These are phyloP conservation scores for Amazona guildingii DNA, from an alignment of 2,113 vertebrate genomes.

Conservation along the genomic window DNA sequence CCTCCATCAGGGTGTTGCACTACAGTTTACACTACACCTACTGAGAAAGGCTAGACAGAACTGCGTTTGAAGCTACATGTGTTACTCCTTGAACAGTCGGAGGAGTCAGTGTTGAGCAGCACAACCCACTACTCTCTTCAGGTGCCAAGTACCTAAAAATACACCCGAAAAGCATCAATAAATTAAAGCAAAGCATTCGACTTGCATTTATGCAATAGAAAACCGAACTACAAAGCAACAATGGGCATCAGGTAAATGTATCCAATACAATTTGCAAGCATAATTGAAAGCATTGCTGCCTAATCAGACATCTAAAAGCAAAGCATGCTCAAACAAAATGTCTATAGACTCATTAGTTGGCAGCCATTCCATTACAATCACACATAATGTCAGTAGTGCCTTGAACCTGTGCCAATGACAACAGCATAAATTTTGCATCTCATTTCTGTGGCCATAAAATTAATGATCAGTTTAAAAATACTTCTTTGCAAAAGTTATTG, in stretches of 20 bases:
- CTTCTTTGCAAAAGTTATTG: conserved; percentile 84
- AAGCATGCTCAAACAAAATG: conserved; percentile 80
- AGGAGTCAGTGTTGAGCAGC: conserved; percentile 74
- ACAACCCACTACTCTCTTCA: conserved; percentile 35
- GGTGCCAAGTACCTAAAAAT: conserved; percentile 63
- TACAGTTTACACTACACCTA: background rate
- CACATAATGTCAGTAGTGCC: conserved; percentile 80
- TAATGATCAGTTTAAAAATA: conserved; percentile 88
- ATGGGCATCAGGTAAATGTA: conserved; percentile 77
- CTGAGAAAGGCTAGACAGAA: background rate
- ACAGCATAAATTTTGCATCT: conserved; percentile 87
- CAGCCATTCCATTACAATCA: conserved; percentile 83
- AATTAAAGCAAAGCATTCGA: conserved; percentile 73
- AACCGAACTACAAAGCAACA: conserved; percentile 74
- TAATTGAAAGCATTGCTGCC: conserved; percentile 84
- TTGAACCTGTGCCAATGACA: conserved; percentile 83
- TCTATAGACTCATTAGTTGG: conserved; percentile 82
- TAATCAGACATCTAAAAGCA: conserved; percentile 85
- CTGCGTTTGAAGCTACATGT: background rate
- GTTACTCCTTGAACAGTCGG: conserved; percentile 34
- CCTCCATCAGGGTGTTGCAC: background rate
- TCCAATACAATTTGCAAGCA: conserved; percentile 76
- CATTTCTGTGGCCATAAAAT: conserved; percentile 85
- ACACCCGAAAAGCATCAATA: conserved; percentile 67
- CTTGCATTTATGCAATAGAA: conserved; percentile 75